phyloP scores from a whole-genome alignment of 2,888 invertebrate genomes.

The Argyresthia goedartella region DNA sequence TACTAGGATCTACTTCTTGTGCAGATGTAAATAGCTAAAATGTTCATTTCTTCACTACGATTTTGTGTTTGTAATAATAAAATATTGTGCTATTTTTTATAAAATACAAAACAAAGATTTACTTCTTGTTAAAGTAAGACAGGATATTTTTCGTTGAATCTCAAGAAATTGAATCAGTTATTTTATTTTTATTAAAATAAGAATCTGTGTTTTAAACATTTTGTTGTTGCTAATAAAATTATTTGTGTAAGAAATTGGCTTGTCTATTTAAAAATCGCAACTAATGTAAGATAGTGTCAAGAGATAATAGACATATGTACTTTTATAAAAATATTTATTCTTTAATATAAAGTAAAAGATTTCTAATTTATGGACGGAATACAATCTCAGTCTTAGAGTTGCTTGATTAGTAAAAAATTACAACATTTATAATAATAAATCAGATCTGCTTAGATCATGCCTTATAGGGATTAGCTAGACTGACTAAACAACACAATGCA shows the following conservation, averaged over 20 bases:
- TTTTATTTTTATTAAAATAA: background rate
- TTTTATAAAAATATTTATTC: slow-evolving; percentile 8
- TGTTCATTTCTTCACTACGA: too few species aligned
- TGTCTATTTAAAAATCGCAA: too few species aligned
- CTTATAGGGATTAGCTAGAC: background rate
- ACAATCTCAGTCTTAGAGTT: slow-evolving; percentile 10
- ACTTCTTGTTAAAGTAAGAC: too few species aligned
- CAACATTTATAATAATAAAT: background rate
- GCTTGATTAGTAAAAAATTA: background rate
- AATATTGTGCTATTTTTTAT: too few species aligned
- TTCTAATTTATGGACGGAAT: slow-evolving; percentile 8
- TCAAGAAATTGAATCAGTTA: too few species aligned
- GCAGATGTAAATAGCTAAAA: too few species aligned
- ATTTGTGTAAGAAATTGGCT: background rate
- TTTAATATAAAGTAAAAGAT: background rate
- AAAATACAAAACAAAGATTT: too few species aligned
- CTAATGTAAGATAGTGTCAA: too few species aligned
- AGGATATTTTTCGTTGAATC: too few species aligned
- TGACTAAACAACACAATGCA: background rate
- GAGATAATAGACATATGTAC: slow-evolving; percentile 9
- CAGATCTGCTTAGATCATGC: background rate
- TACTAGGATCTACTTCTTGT: too few species aligned
- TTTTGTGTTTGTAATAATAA: too few species aligned
- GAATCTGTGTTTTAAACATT: background rate
- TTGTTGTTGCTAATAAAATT: background rate